Conservation (phyloP, 1,140 invertebrate genomes). For the Micrasema minimum region DNA sequence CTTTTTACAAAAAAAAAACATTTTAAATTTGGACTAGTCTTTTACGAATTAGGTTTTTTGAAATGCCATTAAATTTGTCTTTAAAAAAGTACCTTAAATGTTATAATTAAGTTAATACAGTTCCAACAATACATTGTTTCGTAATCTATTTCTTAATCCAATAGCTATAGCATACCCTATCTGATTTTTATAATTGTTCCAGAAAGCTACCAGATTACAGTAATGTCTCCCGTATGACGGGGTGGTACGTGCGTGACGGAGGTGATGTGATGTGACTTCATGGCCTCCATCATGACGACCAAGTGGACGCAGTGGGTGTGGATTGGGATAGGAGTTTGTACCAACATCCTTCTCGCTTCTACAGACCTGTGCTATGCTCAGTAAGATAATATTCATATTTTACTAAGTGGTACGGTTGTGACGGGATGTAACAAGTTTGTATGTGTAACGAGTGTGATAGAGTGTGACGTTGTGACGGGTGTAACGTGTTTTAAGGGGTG, state of each 20-base stretch:
- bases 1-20: too few species aligned
- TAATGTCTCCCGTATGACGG: not conserved
- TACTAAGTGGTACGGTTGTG: not conserved
- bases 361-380: slow-evolving; percentile 65
- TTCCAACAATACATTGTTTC: too few species aligned
- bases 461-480: not conserved
- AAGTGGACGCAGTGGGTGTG: slow-evolving; percentile 32
- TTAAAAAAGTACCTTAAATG: too few species aligned
- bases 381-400: too few species aligned
- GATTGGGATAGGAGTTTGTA: slow-evolving; percentile 39
- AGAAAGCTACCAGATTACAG: too few species aligned
- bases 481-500: not conserved
- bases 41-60: too few species aligned
- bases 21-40: too few species aligned
- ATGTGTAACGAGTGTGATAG: not conserved
- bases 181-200: too few species aligned
- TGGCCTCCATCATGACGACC: not conserved
- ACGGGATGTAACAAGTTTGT: not conserved
- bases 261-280: not conserved
- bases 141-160: too few species aligned
- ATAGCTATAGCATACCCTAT: too few species aligned
- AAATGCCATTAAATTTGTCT: too few species aligned
- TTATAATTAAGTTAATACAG: too few species aligned
- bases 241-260: not conserved
- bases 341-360: slow-evolving; percentile 56